Evolutionary conservation across 2,113 vertebrate genomes (phyloP), one percentile per base, ranked within the genome.

Genomic region (Petroica traversi): DNA sequence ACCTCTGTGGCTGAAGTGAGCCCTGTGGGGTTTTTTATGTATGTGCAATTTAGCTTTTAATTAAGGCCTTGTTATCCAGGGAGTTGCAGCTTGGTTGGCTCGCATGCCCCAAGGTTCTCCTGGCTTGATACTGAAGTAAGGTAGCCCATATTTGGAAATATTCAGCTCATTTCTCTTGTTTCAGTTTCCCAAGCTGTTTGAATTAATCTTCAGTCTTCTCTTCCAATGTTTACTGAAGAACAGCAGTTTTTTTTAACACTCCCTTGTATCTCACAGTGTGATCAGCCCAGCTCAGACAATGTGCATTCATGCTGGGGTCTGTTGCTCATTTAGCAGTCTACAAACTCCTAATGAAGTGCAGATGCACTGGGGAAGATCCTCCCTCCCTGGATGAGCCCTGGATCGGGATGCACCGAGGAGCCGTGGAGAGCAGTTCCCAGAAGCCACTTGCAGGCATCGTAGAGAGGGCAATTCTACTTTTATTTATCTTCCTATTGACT

Each of bases 201-300:
- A 95, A 95, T 96, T 94, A 95, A 96, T 96, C 95, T 96, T 95
- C 93, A 76, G 88, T 33, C 82, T 95, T 91, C 95, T 93, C 92
- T 97, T 96, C 93, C 96, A 96, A 85, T 96, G 93, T 96, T 96
- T 97, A 94, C 94, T 96, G 94, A 96, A 85, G 89, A 97, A 85
- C 90, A 88, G 88, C 93, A 88, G 85, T 41, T 97, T 96, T 95
- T 96, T 97, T 92, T 94, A 94, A 92, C 92, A 94, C 93, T 96
- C 82, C 67, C 59, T 95, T 96, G 93, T 94, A 95, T 95, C 94
- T 62, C 87, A 69, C 82, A 92, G 89, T 85, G 90, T 76, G 93
- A 96, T 97, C 95, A 96, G 89, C 80, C 16, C 54, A 75, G 86
- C 93, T 95, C 91, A 95, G 95, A 95, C 94, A 95, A 95, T 94